Evolutionary conservation across 2,888 invertebrate genomes (phyloP).

Genomic region (Ceramica pisi): DNA sequence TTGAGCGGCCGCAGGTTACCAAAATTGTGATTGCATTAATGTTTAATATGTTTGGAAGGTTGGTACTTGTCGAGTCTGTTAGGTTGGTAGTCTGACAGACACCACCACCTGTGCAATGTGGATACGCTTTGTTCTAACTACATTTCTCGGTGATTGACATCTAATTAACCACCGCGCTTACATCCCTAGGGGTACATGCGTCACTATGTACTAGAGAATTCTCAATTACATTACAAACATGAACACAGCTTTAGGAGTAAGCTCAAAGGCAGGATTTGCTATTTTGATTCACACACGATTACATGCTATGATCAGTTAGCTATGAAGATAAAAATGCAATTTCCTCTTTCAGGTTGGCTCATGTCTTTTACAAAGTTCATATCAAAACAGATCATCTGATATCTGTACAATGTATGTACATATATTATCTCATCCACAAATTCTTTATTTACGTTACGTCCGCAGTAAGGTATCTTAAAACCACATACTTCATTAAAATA

Average conservation of each 20-base stretch:
- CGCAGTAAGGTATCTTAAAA: constrained; percentile 51
- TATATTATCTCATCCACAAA: constrained; percentile 18
- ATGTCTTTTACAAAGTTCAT: constrained; percentile 24
- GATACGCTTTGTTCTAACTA: constrained; percentile 47
- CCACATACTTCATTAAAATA: constrained; percentile 67
- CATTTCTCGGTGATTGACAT: constrained; percentile 58
- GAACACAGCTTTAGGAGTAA: constrained; percentile 2
- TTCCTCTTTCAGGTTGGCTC: constrained; percentile 29
- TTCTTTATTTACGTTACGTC: constrained; percentile 22
- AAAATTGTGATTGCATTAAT: constrained; percentile 36
- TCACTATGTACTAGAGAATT: constrained; percentile 27
- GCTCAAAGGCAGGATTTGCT: constrained; percentile 28
- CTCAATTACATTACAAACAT: constrained; percentile 40
- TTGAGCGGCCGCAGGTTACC: constrained; percentile 14
- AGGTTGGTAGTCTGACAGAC: constrained; percentile 17
- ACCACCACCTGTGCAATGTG: constrained; percentile 39
- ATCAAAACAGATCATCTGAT: constrained; percentile 27
- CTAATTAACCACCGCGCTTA: constrained; percentile 55
- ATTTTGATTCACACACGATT: constrained; percentile 26
- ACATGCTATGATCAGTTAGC: constrained; percentile 20
- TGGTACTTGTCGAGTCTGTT: constrained; percentile 10
- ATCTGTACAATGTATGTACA: constrained; percentile 4
- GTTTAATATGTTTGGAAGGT: constrained; percentile 22
- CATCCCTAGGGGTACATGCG: constrained; percentile 32
- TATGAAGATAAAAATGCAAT: constrained; percentile 45